Percentiles rank a stretch among this genome's conserved stretches.
Conservation (phyloP, 2,888 invertebrate genomes). For the Stenchaetothrips biformis region DNA sequence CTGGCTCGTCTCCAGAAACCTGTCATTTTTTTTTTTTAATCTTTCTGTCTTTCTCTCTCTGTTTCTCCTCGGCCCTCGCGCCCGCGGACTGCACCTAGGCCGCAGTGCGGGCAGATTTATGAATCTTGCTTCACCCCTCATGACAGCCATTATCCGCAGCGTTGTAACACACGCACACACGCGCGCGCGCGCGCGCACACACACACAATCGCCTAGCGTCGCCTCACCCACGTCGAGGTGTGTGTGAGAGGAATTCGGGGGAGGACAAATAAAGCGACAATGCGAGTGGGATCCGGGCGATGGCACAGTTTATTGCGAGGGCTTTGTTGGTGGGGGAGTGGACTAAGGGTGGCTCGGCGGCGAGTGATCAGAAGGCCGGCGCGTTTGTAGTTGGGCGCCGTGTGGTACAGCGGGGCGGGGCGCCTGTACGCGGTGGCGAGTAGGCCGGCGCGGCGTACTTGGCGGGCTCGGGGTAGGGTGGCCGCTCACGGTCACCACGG, state of each 20-base stretch:
- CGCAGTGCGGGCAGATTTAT: neutral
- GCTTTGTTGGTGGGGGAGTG: neutral
- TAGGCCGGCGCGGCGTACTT: constrained; percentile 6
- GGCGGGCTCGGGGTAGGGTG: constrained; percentile 13
- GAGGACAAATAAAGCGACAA: neutral
- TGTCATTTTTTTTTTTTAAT: too few relatives aligned
- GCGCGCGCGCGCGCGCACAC: too few relatives aligned
- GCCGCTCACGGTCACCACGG: constrained; percentile 4
- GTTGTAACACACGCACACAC: neutral
- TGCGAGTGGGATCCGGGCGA: neutral
- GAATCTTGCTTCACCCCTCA: neutral
- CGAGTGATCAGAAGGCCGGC: neutral
- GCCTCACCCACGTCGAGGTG: neutral
- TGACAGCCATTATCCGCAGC: neutral
- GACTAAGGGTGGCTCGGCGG: neutral
- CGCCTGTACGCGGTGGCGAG: neutral
- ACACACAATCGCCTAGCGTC: too few relatives aligned
- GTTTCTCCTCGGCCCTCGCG: too few relatives aligned
- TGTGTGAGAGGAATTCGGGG: neutral
- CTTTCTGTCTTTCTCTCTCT: too few relatives aligned
- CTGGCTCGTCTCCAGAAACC: too few relatives aligned
- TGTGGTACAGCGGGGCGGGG: neutral
- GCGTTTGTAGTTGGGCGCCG: neutral
- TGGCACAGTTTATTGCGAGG: neutral
- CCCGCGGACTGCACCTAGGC: neutral